Conservation (phyloP, 2,113 vertebrate genomes). For the Rattus rattus region DNA sequence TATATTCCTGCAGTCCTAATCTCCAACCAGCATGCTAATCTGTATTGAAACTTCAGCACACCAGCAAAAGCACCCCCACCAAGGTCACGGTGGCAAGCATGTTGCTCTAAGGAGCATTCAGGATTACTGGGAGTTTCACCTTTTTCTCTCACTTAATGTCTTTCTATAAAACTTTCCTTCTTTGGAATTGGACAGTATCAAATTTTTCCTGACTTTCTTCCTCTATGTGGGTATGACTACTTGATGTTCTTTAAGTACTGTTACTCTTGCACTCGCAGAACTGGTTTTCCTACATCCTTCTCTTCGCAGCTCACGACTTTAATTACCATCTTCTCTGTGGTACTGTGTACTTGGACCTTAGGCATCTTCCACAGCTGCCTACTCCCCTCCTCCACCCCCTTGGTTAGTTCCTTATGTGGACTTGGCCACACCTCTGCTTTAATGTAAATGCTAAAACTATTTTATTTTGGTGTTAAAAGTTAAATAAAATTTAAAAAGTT, state of each 20-base stretch:
- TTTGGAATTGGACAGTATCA: background rate
- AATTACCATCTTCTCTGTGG: background rate
- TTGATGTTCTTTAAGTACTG: background rate
- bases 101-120: background rate
- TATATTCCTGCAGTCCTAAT: background rate
- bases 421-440: background rate
- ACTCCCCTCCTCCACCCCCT: background rate
- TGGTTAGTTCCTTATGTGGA: background rate
- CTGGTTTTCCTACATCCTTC: background rate
- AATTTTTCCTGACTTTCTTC: background rate
- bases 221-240: background rate
- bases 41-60: background rate
- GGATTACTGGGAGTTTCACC: background rate
- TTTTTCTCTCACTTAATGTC: background rate
- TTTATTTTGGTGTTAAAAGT: background rate
- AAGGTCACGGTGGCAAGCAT: background rate
- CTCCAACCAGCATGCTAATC: background rate
- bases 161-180: background rate
- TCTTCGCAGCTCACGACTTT: background rate
- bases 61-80: background rate
- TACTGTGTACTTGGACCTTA: too few species aligned
- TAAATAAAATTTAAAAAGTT: background rate
- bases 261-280: background rate
- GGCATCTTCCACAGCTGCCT: background rate
- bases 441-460: background rate